Percentiles rank a stretch among this genome's conserved stretches.
phyloP scores from a whole-genome alignment of 2,797 vertebrate species.

The Limnodromus scolopaceus region DNA sequence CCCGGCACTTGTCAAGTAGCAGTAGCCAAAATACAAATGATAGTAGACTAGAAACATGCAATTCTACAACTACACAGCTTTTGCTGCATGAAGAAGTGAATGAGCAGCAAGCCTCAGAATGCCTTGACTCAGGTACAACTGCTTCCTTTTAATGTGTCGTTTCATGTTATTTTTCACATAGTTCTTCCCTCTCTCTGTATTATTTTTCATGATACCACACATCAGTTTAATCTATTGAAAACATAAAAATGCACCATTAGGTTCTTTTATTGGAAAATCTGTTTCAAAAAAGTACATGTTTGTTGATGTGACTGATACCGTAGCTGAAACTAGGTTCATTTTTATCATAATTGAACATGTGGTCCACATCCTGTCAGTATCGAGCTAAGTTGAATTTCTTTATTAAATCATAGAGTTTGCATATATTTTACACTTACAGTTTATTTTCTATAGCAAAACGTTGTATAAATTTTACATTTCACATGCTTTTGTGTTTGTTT shows the following conservation, averaged over 20 bases:
- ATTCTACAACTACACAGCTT: constrained; percentile 66
- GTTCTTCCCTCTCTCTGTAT: neutral
- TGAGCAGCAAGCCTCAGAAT: constrained; percentile 81
- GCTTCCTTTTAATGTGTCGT: neutral
- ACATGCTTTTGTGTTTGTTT: neutral
- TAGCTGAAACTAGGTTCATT: neutral
- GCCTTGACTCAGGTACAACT: constrained; percentile 78
- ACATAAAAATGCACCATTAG: neutral
- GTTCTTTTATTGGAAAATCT: neutral
- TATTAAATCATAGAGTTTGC: neutral
- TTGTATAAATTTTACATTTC: neutral
- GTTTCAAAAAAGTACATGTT: rapidly evolving
- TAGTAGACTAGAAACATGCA: constrained; percentile 44
- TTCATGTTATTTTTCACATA: neutral
- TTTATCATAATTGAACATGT: neutral
- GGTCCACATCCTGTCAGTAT: neutral
- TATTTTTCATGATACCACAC: neutral
- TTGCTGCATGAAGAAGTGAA: constrained; percentile 77
- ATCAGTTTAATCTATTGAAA: neutral
- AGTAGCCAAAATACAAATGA: constrained; percentile 56
- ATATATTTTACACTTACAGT: neutral
- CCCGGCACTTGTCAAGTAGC: constrained; percentile 42
- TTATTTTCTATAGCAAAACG: neutral
- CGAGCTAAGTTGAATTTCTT: neutral
- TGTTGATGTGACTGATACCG: neutral